These are phyloP conservation scores for Eulimnadia texana DNA, from an alignment of 1,140 invertebrate species.

Conservation along the genomic window DNA sequence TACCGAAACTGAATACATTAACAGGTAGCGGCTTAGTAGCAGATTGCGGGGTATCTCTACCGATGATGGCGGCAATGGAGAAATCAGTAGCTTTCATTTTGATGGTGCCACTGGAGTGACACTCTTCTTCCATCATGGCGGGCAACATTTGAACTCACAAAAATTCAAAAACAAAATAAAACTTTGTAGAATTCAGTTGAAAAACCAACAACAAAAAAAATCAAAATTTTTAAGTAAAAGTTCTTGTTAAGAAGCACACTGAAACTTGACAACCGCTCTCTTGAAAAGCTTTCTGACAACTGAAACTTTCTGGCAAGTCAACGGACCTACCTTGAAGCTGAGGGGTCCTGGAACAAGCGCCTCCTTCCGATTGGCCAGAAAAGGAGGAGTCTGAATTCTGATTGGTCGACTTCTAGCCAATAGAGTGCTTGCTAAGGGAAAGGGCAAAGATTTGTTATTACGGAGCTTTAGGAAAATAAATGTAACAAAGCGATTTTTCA, in stretches of 20 bases:
- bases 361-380: not conserved
- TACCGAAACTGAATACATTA: conserved; percentile 8
- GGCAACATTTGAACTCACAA: conserved; percentile 22
- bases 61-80: conserved; percentile 86
- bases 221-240: too few species aligned
- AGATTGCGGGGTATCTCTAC: conserved; percentile 27
- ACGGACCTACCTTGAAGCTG: not conserved
- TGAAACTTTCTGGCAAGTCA: not conserved
- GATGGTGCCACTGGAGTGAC: conserved; percentile 6
- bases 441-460: too few species aligned
- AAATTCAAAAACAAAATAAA: too few species aligned
- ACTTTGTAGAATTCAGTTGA: too few species aligned
- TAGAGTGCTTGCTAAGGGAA: too few species aligned
- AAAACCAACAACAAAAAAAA: too few species aligned
- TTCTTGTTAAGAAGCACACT: too few species aligned
- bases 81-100: conserved; percentile 60
- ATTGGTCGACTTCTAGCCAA: not conserved
- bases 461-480: too few species aligned
- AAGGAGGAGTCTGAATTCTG: not conserved
- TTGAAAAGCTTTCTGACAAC: not conserved
- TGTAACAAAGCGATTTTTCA: too few species aligned
- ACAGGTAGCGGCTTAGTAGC: not conserved
- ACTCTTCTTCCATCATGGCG: conserved; percentile 24
- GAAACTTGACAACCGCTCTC: not conserved
- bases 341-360: not conserved